phyloP scores from a whole-genome alignment of 2,797 vertebrate genomes.

The Ceyx erithaca region DNA sequence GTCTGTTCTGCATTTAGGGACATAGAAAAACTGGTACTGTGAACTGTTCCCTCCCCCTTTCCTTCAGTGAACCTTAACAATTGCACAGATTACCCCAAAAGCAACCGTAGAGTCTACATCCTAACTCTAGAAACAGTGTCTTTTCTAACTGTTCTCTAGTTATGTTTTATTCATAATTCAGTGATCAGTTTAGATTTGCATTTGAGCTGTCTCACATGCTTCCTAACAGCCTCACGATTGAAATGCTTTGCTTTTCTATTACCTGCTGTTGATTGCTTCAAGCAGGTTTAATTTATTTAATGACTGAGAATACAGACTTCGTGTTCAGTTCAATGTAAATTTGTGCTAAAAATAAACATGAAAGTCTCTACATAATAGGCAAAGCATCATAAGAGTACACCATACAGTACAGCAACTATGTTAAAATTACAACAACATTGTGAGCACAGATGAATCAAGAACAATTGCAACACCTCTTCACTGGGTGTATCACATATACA shows the following conservation, averaged over 20 bases:
- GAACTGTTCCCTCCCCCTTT: neutral
- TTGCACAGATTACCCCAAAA: neutral
- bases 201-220: neutral
- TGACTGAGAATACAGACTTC: neutral
- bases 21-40: neutral
- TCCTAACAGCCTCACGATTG: neutral
- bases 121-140: neutral
- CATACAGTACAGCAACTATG: neutral
- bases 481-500: neutral
- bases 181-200: neutral
- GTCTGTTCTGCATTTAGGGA: neutral
- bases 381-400: neutral
- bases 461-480: slow-evolving; percentile 24
- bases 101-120: neutral
- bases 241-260: neutral
- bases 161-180: slow-evolving; percentile 16
- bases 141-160: neutral
- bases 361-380: slow-evolving; percentile 10
- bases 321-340: neutral
- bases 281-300: neutral
- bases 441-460: slow-evolving; percentile 1
- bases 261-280: neutral
- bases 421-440: neutral
- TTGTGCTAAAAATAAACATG: slow-evolving; percentile 31
- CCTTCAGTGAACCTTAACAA: neutral